Conservation (phyloP, 2,888 invertebrate genomes). For the Drosophila paranaensis region DNA sequence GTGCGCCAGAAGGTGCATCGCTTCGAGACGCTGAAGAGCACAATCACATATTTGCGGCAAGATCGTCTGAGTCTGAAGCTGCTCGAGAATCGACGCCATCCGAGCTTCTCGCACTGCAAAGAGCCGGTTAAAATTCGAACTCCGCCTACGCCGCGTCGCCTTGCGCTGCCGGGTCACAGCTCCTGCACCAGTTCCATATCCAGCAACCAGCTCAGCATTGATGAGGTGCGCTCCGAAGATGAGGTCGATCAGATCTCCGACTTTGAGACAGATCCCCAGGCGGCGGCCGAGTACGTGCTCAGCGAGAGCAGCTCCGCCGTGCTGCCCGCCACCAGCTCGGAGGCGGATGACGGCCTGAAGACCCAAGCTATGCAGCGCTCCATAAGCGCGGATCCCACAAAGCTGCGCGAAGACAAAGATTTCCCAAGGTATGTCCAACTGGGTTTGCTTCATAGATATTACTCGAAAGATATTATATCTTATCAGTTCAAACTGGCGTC, state of each 20-base stretch:
- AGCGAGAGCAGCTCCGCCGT: slow-evolving; percentile 65
- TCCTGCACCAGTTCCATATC: slow-evolving; percentile 38
- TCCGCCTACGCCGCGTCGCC: slow-evolving; percentile 57
- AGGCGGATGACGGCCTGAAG: slow-evolving; percentile 28
- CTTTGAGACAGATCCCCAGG: slow-evolving; percentile 47
- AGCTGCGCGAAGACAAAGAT: slow-evolving; percentile 61
- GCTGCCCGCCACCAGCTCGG: slow-evolving; percentile 15
- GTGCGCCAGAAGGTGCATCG: slow-evolving; percentile 78
- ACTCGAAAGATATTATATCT: not conserved
- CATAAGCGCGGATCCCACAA: slow-evolving; percentile 53
- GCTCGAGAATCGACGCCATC: slow-evolving; percentile 60
- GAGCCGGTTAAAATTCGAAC: slow-evolving; percentile 11
- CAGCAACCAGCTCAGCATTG: slow-evolving; percentile 66
- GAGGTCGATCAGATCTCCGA: slow-evolving; percentile 82
- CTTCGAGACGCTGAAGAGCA: slow-evolving; percentile 77
- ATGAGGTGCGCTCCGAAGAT: slow-evolving; percentile 83
- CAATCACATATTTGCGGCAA: slow-evolving; percentile 46
- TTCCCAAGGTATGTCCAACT: slow-evolving; percentile 75
- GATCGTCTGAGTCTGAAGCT: slow-evolving; percentile 65
- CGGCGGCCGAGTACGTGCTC: slow-evolving; percentile 56
- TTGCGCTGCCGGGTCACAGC: slow-evolving; percentile 55
- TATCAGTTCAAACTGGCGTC: not conserved
- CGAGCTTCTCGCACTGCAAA: slow-evolving; percentile 48
- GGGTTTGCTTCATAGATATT: not conserved
- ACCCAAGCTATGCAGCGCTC: slow-evolving; percentile 54